Evolutionary conservation across 2,797 vertebrate genomes (phyloP).

Genomic region (Chloroceryle amazona): DNA sequence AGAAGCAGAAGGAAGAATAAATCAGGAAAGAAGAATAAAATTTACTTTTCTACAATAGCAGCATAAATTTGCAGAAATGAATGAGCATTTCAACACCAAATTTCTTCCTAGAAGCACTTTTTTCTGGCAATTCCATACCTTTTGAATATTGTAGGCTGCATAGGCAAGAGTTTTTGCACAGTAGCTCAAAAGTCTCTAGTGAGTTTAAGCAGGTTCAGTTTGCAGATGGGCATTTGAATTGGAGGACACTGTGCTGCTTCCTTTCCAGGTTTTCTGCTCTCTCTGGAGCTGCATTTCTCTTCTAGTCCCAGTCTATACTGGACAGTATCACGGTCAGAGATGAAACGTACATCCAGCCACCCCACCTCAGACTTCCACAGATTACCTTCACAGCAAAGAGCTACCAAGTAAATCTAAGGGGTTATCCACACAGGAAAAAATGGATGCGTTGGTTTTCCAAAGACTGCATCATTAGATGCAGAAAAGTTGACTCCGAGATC

Average conservation of each 20-base stretch:
- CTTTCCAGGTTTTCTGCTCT: not conserved
- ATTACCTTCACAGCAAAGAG: not conserved
- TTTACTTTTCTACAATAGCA: not conserved
- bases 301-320: not conserved
- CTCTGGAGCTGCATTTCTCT: not conserved
- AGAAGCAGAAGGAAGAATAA: not conserved
- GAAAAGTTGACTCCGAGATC: not conserved
- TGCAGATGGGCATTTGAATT: not conserved
- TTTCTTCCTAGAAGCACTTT: not conserved
- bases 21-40: not conserved
- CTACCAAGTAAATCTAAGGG: not conserved
- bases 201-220: not conserved
- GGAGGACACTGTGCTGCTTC: not conserved
- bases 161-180: not conserved
- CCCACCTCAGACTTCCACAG: not conserved
- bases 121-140: not conserved
- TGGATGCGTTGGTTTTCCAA: not conserved
- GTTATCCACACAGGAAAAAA: not conserved
- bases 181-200: not conserved
- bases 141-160: not conserved
- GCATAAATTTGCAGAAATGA: not conserved
- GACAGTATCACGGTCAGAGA: not conserved
- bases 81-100: not conserved
- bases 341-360: fast-evolving
- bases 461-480: not conserved